phyloP scores from a whole-genome alignment of 2,113 vertebrate species.

The Serinus canaria region DNA sequence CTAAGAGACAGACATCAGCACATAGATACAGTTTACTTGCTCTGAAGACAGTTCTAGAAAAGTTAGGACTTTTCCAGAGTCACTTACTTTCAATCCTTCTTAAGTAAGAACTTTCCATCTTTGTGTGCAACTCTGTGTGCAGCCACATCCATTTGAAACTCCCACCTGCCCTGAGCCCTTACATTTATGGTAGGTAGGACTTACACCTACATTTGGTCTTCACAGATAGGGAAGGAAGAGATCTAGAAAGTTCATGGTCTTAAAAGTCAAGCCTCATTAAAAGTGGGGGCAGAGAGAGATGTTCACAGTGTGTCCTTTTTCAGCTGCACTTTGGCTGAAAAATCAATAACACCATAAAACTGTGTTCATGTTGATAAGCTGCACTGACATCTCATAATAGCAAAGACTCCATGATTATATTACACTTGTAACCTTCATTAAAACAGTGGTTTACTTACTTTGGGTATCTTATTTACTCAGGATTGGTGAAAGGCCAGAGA shows the following conservation, averaged over 20 bases:
- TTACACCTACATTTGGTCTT: not conserved
- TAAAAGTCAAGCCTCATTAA: not conserved
- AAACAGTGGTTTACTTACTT: constrained; percentile 74
- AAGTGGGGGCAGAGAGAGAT: not conserved
- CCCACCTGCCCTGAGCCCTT: not conserved
- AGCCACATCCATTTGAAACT: not conserved
- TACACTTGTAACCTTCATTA: constrained; percentile 69
- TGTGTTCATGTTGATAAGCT: not conserved
- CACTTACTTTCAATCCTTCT: not conserved
- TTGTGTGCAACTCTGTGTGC: not conserved
- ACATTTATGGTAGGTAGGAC: not conserved
- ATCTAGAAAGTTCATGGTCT: not conserved
- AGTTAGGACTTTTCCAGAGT: not conserved
- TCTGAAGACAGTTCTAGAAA: not conserved
- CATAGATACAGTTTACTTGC: not conserved
- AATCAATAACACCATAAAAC: not conserved
- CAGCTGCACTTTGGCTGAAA: not conserved
- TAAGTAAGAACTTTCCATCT: not conserved
- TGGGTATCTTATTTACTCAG: constrained; percentile 75
- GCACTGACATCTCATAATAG: not conserved
- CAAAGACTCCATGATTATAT: constrained; percentile 32
- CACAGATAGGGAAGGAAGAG: not conserved
- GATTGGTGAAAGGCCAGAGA: constrained; percentile 75
- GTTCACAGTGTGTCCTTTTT: not conserved
- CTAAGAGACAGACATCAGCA: not conserved